Evolutionary conservation across 1,140 invertebrate species (phyloP).

Genomic region (Diabrotica virgifera): DNA sequence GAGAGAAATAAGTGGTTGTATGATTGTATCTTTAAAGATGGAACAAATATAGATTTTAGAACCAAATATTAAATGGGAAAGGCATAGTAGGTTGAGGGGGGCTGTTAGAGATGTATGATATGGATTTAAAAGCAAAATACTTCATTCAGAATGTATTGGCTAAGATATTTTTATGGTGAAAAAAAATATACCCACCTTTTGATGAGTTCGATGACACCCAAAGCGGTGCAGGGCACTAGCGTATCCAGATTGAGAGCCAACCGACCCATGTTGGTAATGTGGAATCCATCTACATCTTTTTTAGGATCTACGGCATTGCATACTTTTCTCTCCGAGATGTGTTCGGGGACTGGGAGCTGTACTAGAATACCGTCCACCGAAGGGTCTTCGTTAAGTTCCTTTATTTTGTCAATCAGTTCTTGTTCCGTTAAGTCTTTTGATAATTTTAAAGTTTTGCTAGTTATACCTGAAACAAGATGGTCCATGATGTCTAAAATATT

Average conservation of each 20-base stretch:
- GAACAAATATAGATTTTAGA: no score
- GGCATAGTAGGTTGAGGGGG: no score
- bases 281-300: conserved; percentile 93
- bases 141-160: no score
- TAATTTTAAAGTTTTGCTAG: conserved; percentile 49
- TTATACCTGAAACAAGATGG: conserved; percentile 49
- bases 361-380: conserved; percentile 80
- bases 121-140: no score
- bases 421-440: conserved; percentile 57
- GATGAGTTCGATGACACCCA: conserved; percentile 78
- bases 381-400: conserved; percentile 66
- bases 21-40: no score
- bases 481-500: not conserved
- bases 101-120: no score
- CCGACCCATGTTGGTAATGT: conserved; percentile 74
- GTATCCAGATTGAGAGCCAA: conserved; percentile 68
- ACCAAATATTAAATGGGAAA: no score
- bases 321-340: conserved; percentile 71
- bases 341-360: conserved; percentile 76
- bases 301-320: conserved; percentile 74
- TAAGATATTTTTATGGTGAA: no score
- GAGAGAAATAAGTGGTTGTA: no score
- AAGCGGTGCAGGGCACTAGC: conserved; percentile 82
- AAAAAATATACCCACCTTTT: conserved; percentile 48
- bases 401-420: conserved; percentile 64